Evolutionary conservation across 2,797 vertebrate species (phyloP), one percentile per base, ranked within the genome.

Genomic region (Bovichtus diacanthus): DNA sequence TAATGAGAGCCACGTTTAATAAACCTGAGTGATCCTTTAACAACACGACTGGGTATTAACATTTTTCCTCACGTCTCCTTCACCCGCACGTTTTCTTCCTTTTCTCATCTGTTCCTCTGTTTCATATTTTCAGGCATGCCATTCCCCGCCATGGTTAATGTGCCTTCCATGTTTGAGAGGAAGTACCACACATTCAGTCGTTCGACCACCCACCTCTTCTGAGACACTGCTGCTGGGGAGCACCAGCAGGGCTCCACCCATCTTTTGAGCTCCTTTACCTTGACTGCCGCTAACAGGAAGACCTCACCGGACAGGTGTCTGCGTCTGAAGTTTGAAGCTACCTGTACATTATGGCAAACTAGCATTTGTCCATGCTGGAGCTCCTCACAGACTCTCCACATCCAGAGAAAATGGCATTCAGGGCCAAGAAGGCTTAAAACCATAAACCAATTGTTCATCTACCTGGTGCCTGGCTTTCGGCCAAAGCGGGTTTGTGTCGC

Each of bases 101-200:
- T 39, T 63, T 16, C 39, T 51, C 1, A 27, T 72, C 36, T 21
- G n/a, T 74, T 7, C 16, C 3, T 78, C 0, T 65, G 5, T 27
- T 74, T 31, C 86, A 4, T 25, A 29, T 88, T 83, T 72, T 44
- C 91, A 99, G 98, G 94, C 93, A 9, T 74, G 92, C 59, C 95
- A 96, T 62, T 99, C 98, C 97, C 98, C 11, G 99, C 98, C 68
- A 96, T 99, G 95, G 90, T 98, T 92, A 97, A 92, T 70, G 95
- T 99, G 76, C 93, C 95, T 0, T 96, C 97, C 9, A 84, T 96
- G 90, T 99, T 99, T 94, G 97, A 98, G 90, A 96, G 93, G 74
- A 97, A 96, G 92, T 98, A 97, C 92, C 97, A 97, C 85, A 99
- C 97, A 0, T 96, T 99, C 87, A 99, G 97, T 83, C 95, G 97